Evolutionary conservation across 37 sponge, comb jelly and placozoan genomes (phyloP), one percentile per base, ranked within the genome.

Genomic region (Dysidea cf. avara): DNA sequence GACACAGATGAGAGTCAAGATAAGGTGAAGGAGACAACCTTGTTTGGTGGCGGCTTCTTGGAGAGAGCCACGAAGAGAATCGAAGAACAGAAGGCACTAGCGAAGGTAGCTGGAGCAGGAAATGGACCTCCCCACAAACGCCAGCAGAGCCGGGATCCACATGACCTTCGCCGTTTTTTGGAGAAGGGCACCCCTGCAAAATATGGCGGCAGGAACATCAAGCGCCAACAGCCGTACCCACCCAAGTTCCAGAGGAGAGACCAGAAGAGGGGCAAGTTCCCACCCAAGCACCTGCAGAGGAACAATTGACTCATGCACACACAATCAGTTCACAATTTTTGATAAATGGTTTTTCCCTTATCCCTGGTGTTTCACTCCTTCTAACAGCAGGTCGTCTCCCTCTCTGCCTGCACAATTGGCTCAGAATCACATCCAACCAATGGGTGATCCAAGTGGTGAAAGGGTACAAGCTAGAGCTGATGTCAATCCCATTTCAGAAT

Each of bases 121-220:
- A 12, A 4, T 14, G 58, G 28, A 56, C 7, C n/a, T n/a, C n/a
- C n/a, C n/a, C n/a, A n/a, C n/a, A n/a, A n/a, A n/a, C n/a, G n/a
- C n/a, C n/a, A n/a, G n/a, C n/a, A n/a, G n/a, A 26, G 11, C 58
- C 5, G 11, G 28, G 58, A 26, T 26, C 25, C 25, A 26, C 4
- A 56, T 26, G 14, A 56, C 58, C 58, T 56, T 5, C 29, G 14
- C 29, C 29, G 58, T 56, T 56, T n/a, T 56, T 56, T 56, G 58
- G 28, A 56, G 58, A 56, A 26, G 13, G 14, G 58, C 58, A 26
- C 58, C 58, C 58, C 58, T 56, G 58, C 58, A 26, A 28, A 13
- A 26, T 26, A 56, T 56, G 7, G 58, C 58, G 29, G 58, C 58
- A 56, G 58, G 58, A 26, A 56, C 58, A 6, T 7, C 58, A 22